These are phyloP conservation scores for Telenomus remus DNA, from an alignment of 1,140 invertebrate genomes.

Conservation along the genomic window DNA sequence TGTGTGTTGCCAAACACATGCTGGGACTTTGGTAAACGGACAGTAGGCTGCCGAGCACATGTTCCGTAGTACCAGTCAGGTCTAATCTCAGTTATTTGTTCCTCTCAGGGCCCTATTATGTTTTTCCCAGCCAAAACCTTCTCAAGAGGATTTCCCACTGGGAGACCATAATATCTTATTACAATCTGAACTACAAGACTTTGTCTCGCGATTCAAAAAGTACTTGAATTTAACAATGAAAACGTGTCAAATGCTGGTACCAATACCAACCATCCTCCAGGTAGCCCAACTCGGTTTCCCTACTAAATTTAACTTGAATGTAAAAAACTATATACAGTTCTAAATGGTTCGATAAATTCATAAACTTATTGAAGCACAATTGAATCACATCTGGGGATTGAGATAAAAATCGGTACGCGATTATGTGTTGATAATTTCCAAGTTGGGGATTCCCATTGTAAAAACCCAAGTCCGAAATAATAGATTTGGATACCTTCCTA, in stretches of 20 bases:
- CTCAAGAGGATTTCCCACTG: slow-evolving; percentile 8
- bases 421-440: neutral
- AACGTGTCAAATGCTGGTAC: slow-evolving; percentile 25
- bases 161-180: slow-evolving; percentile 26
- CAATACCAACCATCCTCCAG: neutral
- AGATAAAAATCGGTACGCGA: neutral
- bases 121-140: slow-evolving; percentile 11
- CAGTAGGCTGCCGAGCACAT: slow-evolving; percentile 1
- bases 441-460: slow-evolving; percentile 16
- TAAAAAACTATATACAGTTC: no score
- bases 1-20: neutral
- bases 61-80: slow-evolving; percentile 9
- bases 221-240: slow-evolving; percentile 17
- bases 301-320: no score
- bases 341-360: no score
- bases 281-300: neutral
- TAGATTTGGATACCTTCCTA: neutral
- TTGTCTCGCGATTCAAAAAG: slow-evolving; percentile 13
- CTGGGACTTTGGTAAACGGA: neutral
- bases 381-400: neutral
- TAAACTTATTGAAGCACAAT: no score
- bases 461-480: slow-evolving; percentile 14
- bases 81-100: neutral
- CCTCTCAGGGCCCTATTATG: neutral
- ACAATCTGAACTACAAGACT: slow-evolving; percentile 17